phyloP scores from a whole-genome alignment of 2,888 invertebrate genomes.

The Tetrapedia diversipes region DNA sequence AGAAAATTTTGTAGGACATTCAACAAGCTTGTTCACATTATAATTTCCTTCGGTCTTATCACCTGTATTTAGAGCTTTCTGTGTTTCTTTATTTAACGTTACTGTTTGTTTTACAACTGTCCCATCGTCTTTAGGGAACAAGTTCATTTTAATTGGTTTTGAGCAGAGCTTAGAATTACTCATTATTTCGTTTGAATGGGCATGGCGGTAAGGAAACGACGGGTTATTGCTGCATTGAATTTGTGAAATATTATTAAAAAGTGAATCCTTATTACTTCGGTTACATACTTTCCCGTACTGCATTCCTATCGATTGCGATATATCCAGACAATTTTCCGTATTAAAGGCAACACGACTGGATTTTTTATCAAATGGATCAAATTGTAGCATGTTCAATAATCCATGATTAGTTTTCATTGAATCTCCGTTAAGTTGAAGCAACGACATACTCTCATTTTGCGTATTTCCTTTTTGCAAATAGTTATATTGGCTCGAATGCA shows the following conservation, averaged over 20 bases:
- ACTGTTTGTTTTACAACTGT: neutral
- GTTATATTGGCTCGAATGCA: slow-evolving; percentile 19
- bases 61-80: neutral
- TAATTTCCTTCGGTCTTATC: neutral
- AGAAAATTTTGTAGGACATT: neutral
- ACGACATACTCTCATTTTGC: neutral
- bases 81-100: neutral
- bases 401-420: neutral
- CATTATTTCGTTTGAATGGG: neutral
- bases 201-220: no score
- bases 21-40: neutral
- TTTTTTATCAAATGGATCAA: neutral
- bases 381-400: neutral
- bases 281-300: neutral
- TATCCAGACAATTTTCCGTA: neutral
- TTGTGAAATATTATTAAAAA: neutral
- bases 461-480: neutral
- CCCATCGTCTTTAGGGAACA: neutral
- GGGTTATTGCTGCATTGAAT: neutral
- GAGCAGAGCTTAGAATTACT: neutral
- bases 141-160: slow-evolving; percentile 2
- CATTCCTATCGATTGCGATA: neutral
- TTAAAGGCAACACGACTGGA: neutral
- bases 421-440: neutral
- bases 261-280: neutral